Evolutionary conservation across 2,113 vertebrate species (phyloP).

Genomic region (Macheiramphus alcinus): DNA sequence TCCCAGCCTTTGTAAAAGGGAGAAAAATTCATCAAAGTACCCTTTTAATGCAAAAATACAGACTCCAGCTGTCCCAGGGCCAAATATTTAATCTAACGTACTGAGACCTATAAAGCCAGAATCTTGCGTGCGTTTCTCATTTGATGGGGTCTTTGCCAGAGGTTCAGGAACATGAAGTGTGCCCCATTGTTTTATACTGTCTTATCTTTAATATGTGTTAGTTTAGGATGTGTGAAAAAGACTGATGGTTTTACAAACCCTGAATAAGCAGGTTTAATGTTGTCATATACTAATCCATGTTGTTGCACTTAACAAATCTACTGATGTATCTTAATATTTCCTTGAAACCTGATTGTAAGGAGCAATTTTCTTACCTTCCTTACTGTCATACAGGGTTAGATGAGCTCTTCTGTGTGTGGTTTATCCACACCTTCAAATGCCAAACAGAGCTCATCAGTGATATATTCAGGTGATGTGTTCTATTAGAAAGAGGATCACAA

Average conservation of each 20-base stretch:
- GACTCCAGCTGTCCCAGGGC: background rate
- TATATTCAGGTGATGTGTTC: background rate
- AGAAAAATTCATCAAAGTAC: background rate
- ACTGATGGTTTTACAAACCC: background rate
- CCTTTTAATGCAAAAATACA: background rate
- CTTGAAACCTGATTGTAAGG: background rate
- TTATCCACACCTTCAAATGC: background rate
- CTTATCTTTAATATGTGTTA: background rate
- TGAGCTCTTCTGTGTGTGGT: background rate
- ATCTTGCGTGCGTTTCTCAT: rapidly evolving
- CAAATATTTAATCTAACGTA: background rate
- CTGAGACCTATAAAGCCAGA: background rate
- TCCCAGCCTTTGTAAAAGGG: background rate
- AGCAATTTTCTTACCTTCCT: background rate
- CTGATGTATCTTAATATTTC: background rate
- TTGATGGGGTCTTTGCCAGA: background rate
- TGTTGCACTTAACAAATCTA: background rate
- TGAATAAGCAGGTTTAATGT: background rate
- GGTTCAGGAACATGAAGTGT: background rate
- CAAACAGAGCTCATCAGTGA: background rate
- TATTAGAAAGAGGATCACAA: background rate
- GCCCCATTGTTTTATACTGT: background rate
- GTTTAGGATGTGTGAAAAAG: background rate
- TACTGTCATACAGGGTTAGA: background rate
- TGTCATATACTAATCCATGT: background rate